A percentile compares a stretch with the other conserved stretches of the same genome.
Evolutionary conservation across 1,140 invertebrate genomes (phyloP).

Genomic region (Penaeus indicus): DNA sequence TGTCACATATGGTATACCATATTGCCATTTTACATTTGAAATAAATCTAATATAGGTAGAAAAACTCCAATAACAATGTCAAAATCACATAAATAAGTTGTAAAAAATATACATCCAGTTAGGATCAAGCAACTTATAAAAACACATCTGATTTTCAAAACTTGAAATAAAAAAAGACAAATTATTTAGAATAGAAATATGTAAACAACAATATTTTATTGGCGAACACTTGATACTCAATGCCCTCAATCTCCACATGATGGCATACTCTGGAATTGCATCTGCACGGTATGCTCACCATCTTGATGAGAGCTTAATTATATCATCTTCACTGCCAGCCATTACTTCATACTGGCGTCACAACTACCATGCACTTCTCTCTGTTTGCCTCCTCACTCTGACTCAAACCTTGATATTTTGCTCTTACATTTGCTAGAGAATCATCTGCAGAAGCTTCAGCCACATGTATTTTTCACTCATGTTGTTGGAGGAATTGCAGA

Average conservation of each 20-base stretch:
- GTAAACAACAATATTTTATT: conserved; percentile 6
- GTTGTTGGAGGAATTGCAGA: conserved; percentile 30
- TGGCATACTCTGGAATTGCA: conserved; percentile 50
- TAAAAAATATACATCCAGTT: too few relatives aligned
- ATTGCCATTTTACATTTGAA: too few relatives aligned
- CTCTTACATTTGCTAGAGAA: not conserved
- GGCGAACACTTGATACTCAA: conserved; percentile 57
- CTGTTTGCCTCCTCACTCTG: not conserved
- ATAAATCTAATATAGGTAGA: too few relatives aligned
- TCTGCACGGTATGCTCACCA: conserved; percentile 46
- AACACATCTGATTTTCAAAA: too few relatives aligned
- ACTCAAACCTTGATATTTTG: not conserved
- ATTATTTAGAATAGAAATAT: too few relatives aligned
- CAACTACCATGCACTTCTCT: conserved; percentile 1
- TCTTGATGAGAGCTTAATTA: conserved; percentile 34
- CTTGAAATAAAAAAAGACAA: too few relatives aligned
- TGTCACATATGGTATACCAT: too few relatives aligned
- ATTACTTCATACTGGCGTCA: conserved; percentile 48
- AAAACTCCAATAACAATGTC: too few relatives aligned
- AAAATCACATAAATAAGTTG: too few relatives aligned
- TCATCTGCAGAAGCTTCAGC: conserved; percentile 6
- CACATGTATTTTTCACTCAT: conserved; percentile 44
- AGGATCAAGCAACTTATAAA: too few relatives aligned
- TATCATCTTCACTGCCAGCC: conserved; percentile 32
- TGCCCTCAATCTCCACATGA: conserved; percentile 55